A percentile compares a stretch with the other conserved stretches of the same genome.
phyloP scores from a whole-genome alignment of 2,888 invertebrate species.

The Anarsia innoxiella region DNA sequence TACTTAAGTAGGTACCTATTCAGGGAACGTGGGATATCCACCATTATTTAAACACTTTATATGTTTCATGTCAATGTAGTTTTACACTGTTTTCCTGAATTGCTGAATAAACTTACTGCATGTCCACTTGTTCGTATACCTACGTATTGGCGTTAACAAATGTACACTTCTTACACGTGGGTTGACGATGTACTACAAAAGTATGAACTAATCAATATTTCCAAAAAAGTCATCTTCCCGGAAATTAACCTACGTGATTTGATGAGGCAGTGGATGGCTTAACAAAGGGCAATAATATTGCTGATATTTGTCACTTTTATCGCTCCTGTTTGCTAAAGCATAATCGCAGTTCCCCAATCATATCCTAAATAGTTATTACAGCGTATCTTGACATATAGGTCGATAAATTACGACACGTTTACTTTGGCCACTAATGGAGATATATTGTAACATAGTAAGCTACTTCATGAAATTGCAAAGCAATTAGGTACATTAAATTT shows the following conservation, averaged over 20 bases:
- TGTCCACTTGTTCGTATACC: too few species aligned
- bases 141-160: too few species aligned
- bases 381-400: conserved; percentile 37
- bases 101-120: too few species aligned
- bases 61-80: too few species aligned
- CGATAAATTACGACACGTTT: conserved; percentile 28
- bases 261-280: conserved; percentile 16
- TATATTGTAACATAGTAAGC: conserved; percentile 1
- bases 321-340: conserved; percentile 43
- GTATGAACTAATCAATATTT: too few species aligned
- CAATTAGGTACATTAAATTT: conserved; percentile 6
- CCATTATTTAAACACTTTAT: too few species aligned
- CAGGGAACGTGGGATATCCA: too few species aligned
- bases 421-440: conserved; percentile 5
- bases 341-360: conserved; percentile 49
- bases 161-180: too few species aligned
- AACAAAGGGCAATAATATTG: conserved; percentile 30
- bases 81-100: too few species aligned
- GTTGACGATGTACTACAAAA: too few species aligned
- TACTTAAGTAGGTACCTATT: too few species aligned
- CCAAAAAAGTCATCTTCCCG: background rate
- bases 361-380: conserved; percentile 50
- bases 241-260: conserved; percentile 12
- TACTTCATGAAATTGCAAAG: conserved; percentile 1
- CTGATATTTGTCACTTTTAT: conserved; percentile 51